Conservation (phyloP, 2,113 vertebrate genomes). For the Toxotes jaculatrix region DNA sequence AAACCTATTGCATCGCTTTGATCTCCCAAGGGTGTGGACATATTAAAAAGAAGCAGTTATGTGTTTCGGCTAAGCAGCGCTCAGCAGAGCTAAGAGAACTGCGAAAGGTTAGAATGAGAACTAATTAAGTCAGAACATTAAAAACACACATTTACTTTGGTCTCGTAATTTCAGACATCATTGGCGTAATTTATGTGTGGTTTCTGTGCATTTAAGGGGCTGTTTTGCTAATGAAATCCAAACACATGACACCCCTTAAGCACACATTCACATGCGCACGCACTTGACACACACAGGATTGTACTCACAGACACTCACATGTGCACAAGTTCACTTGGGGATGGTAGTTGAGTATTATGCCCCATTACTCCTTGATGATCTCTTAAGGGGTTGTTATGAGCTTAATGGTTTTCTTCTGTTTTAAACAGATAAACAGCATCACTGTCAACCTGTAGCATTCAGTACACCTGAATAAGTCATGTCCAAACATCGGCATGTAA, state of each 20-base stretch:
- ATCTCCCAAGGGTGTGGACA: slow-evolving; percentile 29
- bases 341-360: slow-evolving; percentile 54
- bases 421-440: slow-evolving; percentile 36
- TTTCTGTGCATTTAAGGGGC: slow-evolving; percentile 56
- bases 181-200: slow-evolving; percentile 63
- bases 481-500: not conserved
- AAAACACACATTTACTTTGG: slow-evolving; percentile 66
- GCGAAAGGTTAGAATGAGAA: slow-evolving; percentile 55
- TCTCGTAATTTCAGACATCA: slow-evolving; percentile 73
- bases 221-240: slow-evolving; percentile 70
- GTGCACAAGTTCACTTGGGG: slow-evolving; percentile 27
- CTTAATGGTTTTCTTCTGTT: slow-evolving; percentile 31
- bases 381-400: slow-evolving; percentile 38
- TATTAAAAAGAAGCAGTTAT: slow-evolving; percentile 31
- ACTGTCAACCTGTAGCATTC: slow-evolving; percentile 30
- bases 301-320: slow-evolving; percentile 3
- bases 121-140: slow-evolving; percentile 75
- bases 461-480: not conserved
- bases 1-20: slow-evolving; percentile 32
- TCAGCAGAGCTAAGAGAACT: slow-evolving; percentile 33
- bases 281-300: not conserved
- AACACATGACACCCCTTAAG: slow-evolving; percentile 49
- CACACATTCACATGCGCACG: slow-evolving; percentile 39
- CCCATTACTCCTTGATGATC: slow-evolving; percentile 65
- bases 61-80: slow-evolving; percentile 52